A percentile compares a stretch with the other conserved stretches of the same genome.
Evolutionary conservation across 2,113 vertebrate species (phyloP).

Genomic region (Notiomystis cincta): DNA sequence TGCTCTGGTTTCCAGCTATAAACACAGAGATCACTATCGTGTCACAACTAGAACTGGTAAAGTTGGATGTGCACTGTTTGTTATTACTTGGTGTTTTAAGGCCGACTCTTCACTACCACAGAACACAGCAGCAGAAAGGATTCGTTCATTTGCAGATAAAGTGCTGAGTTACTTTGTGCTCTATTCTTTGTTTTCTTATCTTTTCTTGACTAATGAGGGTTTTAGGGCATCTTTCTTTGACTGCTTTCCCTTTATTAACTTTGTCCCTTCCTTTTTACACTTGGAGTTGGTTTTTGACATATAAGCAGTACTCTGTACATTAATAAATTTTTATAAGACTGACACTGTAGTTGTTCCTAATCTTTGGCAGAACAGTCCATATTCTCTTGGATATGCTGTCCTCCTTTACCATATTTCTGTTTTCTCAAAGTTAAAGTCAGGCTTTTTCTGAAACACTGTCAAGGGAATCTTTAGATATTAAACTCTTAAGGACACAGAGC

Average conservation of each 20-base stretch:
- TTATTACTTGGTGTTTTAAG: background rate
- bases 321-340: background rate
- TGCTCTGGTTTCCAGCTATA: background rate
- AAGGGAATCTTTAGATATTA: background rate
- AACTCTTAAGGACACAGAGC: background rate
- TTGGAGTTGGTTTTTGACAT: background rate
- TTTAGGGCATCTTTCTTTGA: background rate
- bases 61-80: background rate
- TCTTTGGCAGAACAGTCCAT: background rate
- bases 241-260: background rate
- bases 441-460: background rate
- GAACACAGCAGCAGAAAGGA: background rate
- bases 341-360: background rate
- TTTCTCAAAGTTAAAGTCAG: background rate
- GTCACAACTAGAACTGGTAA: background rate
- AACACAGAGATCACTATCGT: background rate
- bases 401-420: background rate
- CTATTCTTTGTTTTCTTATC: background rate
- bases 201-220: background rate
- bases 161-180: background rate
- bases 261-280: background rate
- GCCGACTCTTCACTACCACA: background rate
- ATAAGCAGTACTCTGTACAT: background rate
- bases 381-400: background rate
- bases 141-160: background rate